Percentiles rank a stretch among this genome's conserved stretches.
phyloP scores from a whole-genome alignment of 2,888 invertebrate species.

The Thecophora atra region DNA sequence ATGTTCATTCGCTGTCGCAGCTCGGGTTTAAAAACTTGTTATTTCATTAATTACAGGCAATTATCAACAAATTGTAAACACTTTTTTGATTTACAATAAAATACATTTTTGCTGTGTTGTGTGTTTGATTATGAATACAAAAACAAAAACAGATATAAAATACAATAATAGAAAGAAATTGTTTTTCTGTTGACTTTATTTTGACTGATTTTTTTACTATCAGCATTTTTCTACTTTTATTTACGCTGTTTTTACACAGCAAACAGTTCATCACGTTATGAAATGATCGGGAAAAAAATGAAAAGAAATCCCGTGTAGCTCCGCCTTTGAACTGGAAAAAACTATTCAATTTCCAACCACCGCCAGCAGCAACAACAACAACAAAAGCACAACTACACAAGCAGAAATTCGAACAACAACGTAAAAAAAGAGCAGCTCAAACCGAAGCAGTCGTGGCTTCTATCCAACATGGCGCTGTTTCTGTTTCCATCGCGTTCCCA shows the following conservation, averaged over 20 bases:
- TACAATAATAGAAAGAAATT: not conserved
- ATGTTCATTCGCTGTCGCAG: slow-evolving; percentile 19
- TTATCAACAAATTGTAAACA: slow-evolving; percentile 34
- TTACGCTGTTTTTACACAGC: not conserved
- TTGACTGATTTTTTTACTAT: not conserved
- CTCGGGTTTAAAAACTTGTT: slow-evolving; percentile 35
- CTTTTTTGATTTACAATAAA: slow-evolving; percentile 29
- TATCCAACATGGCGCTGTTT: slow-evolving; percentile 60
- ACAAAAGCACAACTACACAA: slow-evolving; percentile 19
- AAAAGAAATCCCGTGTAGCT: not conserved
- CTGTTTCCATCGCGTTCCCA: slow-evolving; percentile 48
- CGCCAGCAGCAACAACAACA: slow-evolving; percentile 23
- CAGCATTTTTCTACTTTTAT: not conserved
- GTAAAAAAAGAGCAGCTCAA: not conserved
- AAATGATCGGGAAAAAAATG: not conserved
- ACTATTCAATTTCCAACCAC: slow-evolving; percentile 19
- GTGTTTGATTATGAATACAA: slow-evolving; percentile 2
- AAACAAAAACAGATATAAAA: not conserved
- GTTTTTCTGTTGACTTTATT: not conserved
- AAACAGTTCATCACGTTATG: not conserved
- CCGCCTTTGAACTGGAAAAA: slow-evolving; percentile 20
- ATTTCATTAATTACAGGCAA: slow-evolving; percentile 38
- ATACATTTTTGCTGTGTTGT: no score
- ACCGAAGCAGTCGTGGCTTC: not conserved
- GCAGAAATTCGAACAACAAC: not conserved